A percentile compares a stretch with the other conserved stretches of the same genome.
phyloP scores from a whole-genome alignment of 2,113 vertebrate species.

The Oriolus oriolus region DNA sequence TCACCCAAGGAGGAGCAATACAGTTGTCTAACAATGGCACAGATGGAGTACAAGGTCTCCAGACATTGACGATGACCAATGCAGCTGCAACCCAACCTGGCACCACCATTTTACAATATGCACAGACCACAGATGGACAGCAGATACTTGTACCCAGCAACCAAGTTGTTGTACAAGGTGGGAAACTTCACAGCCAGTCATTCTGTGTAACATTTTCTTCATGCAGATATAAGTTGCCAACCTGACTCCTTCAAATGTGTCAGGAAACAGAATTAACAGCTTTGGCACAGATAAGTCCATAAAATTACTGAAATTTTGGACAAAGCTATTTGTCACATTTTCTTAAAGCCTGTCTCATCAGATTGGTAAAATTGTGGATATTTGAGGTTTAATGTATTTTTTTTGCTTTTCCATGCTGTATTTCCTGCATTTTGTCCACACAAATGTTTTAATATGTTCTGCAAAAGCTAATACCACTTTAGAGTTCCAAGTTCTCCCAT shows the following conservation, averaged over 20 bases:
- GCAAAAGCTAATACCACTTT: neutral
- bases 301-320: neutral
- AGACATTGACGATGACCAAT: constrained; percentile 95
- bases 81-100: constrained; percentile 85
- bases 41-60: constrained; percentile 93
- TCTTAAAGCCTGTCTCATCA: neutral
- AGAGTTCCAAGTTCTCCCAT: neutral
- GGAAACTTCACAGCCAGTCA: constrained; percentile 39
- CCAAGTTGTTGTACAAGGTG: constrained; percentile 99
- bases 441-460: neutral
- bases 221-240: neutral
- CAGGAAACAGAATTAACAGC: constrained; percentile 6
- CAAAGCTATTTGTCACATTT: neutral
- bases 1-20: constrained; percentile 97
- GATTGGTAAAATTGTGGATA: neutral
- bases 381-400: neutral
- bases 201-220: neutral
- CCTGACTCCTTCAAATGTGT: neutral
- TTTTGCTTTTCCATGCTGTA: neutral
- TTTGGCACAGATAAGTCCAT: neutral
- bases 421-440: neutral
- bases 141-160: constrained; percentile 98
- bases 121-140: constrained; percentile 96
- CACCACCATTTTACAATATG: constrained; percentile 96
- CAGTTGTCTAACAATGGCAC: constrained; percentile 97